Conservation (phyloP, 2,113 vertebrate genomes). For the Donacobius atricapilla region DNA sequence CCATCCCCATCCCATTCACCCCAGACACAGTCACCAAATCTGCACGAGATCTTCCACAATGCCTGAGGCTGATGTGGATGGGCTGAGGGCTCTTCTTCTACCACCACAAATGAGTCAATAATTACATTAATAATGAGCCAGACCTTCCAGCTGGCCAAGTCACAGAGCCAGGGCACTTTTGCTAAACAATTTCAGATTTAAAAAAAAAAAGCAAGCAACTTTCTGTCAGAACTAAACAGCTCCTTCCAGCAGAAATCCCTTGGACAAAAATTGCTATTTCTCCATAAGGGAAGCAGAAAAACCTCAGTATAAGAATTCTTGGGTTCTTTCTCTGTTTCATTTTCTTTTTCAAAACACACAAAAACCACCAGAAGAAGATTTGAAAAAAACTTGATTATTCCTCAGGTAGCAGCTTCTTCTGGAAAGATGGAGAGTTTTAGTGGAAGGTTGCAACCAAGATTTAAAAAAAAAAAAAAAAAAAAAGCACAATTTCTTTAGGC, state of each 20-base stretch:
- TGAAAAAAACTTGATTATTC: neutral
- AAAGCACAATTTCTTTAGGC: neutral
- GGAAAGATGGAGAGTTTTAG: neutral
- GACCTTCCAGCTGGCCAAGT: neutral
- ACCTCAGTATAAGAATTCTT: neutral
- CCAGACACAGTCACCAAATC: accelerated
- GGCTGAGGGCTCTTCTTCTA: neutral
- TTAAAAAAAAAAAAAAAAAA: neutral
- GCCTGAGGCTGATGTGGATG: accelerated
- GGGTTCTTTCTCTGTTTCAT: no score
- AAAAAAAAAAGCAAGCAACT: neutral
- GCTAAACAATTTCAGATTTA: neutral
- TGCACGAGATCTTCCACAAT: accelerated
- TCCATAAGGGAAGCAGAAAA: neutral
- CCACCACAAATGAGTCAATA: neutral
- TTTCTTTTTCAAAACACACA: neutral
- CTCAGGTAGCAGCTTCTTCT: neutral
- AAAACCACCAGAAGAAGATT: neutral
- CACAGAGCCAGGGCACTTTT: neutral
- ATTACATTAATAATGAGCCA: neutral
- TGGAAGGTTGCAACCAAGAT: neutral
- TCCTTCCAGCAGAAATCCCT: neutral
- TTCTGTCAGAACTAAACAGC: neutral
- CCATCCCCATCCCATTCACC: neutral
- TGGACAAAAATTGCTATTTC: neutral